Evolutionary conservation across 1,140 invertebrate species (phyloP), one percentile per base, ranked within the genome.

Genomic region (Drosophila guanche): DNA sequence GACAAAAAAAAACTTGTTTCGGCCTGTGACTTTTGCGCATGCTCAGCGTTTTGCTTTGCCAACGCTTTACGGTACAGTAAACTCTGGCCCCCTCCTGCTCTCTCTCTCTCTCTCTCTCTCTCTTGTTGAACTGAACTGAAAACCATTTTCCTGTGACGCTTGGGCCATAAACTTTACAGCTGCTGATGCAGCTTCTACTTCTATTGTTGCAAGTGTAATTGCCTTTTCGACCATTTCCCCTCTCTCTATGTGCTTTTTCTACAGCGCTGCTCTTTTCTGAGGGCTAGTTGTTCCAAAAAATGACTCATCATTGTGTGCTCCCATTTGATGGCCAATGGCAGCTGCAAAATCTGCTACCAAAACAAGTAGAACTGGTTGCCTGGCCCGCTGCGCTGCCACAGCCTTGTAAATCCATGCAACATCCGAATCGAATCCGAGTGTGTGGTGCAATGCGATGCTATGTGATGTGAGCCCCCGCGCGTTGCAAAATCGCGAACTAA

Each of bases 201-300:
- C 73, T 77, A 81, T 86, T 86, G 76, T 86, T 86, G 81, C 81
- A 86, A 86, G 74, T 79, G 76, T 76, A 86, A 85, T 85, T 86
- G 67, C 68, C 56, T 77, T 75, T 81, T 60, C 23, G 47, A 66
- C 61, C 60, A 42, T 58, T 79, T 71, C 66, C 65, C 63, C 61
- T 72, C 41, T 25, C 59, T 23, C 23, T 29, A 53, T 58, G 20
- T 60, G 6, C 37, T 53, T 8, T 29, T 62, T 68, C 52, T 20
- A 25, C 60, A 42, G 42, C 10, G 10, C 33, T 37, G 10, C 10
- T 37, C 33, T 37, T 12, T 10, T 10, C 10, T 10, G 10, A 37
- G 56, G 70, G 56, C 60, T 70, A 79, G 60, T 67, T 84, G 33
- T 37, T 66, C 58, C 42, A 47, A 41, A 41, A 41, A 59, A 63